Evolutionary conservation across 2,113 vertebrate genomes (phyloP).

Genomic region (Recurvirostra avosetta): DNA sequence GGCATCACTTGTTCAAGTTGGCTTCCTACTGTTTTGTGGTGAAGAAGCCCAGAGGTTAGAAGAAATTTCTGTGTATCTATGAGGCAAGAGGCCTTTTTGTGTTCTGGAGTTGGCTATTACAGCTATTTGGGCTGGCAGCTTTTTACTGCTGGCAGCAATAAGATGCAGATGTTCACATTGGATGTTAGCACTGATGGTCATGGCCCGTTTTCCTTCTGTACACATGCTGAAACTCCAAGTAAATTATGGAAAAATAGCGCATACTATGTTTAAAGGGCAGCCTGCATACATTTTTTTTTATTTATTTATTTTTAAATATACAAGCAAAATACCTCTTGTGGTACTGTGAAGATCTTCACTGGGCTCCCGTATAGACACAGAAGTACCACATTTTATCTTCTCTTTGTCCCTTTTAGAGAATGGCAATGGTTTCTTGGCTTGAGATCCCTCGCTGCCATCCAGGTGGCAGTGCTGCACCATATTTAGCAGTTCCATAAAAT

Average conservation of each 20-base stretch:
- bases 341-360: neutral
- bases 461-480: neutral
- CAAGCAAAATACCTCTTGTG: neutral
- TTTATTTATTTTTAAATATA: neutral
- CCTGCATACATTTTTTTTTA: neutral
- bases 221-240: neutral
- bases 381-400: neutral
- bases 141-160: neutral
- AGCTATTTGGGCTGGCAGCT: neutral
- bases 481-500: neutral
- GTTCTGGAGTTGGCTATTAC: neutral
- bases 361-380: fast-evolving
- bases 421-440: neutral
- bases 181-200: neutral
- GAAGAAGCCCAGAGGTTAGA: neutral
- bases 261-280: neutral
- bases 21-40: neutral
- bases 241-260: neutral
- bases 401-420: neutral
- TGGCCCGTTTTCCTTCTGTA: neutral
- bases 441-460: neutral
- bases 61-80: neutral
- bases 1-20: neutral
- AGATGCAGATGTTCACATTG: neutral
- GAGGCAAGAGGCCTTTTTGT: neutral